Percentiles rank a stretch among this genome's conserved stretches.
Evolutionary conservation across 2,888 invertebrate genomes (phyloP).

Genomic region (Lymantria dispar): DNA sequence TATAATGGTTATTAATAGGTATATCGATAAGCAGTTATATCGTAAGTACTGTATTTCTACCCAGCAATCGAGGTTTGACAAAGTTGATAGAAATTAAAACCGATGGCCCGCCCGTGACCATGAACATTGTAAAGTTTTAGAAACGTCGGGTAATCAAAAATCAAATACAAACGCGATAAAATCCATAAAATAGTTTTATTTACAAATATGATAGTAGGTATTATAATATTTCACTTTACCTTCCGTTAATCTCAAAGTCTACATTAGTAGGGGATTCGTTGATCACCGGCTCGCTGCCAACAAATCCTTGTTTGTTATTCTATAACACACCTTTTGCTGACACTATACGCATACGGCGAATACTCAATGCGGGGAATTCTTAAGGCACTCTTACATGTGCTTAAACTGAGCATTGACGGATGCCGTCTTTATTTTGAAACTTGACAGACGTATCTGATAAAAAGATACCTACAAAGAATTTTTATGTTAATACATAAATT

Average conservation of each 20-base stretch:
- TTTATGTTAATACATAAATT: too few species aligned
- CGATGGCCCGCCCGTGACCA: too few species aligned
- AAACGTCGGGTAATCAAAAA: too few species aligned
- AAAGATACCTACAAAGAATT: background rate
- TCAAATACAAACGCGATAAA: too few species aligned
- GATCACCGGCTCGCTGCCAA: constrained; percentile 64
- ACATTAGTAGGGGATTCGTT: constrained; percentile 39
- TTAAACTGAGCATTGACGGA: constrained; percentile 25
- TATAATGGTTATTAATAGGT: too few species aligned
- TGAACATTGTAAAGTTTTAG: too few species aligned
- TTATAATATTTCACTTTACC: background rate
- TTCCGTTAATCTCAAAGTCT: constrained; percentile 8
- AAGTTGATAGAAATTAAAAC: too few species aligned
- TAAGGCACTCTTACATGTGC: constrained; percentile 12
- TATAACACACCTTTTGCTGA: constrained; percentile 55
- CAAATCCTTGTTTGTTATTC: constrained; percentile 70
- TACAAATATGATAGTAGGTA: too few species aligned
- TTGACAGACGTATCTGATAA: constrained; percentile 21
- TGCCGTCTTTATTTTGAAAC: constrained; percentile 34
- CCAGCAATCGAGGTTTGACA: too few species aligned
- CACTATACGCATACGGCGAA: constrained; percentile 67
- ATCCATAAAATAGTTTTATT: too few species aligned
- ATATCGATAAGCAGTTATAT: too few species aligned
- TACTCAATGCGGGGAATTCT: constrained; percentile 74
- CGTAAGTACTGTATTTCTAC: too few species aligned